Percentiles rank a stretch among this genome's conserved stretches.
Conservation (phyloP, 1,140 invertebrate species). For the Aphidius ervi region DNA sequence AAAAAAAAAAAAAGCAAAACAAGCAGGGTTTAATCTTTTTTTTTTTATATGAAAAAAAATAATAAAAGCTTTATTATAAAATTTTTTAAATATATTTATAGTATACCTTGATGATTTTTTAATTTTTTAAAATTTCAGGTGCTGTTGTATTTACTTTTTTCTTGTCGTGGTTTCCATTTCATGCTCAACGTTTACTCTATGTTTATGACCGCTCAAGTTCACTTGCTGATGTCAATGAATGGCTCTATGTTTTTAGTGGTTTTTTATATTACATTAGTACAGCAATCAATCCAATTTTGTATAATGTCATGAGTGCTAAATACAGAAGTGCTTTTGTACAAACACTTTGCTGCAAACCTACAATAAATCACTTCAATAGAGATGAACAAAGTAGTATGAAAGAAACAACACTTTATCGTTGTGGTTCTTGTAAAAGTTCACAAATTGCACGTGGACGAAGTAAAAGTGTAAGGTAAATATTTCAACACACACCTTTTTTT, state of each 20-base stretch:
- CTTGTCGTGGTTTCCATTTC: slow-evolving; percentile 95
- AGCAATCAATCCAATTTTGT: slow-evolving; percentile 86
- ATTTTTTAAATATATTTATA: no score
- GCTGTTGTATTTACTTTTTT: slow-evolving; percentile 94
- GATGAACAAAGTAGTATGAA: slow-evolving; percentile 23
- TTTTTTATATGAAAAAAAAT: no score
- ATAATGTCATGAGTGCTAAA: slow-evolving; percentile 85
- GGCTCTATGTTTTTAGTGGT: slow-evolving; percentile 74
- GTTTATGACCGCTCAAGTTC: slow-evolving; percentile 57
- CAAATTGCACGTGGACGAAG: slow-evolving; percentile 19
- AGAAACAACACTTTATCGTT: slow-evolving; percentile 19
- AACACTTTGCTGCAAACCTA: slow-evolving; percentile 54
- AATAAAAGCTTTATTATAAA: no score
- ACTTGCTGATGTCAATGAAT: slow-evolving; percentile 65
- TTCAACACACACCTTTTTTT: not conserved
- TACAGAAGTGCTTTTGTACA: slow-evolving; percentile 79
- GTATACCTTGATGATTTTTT: no score
- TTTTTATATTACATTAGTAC: slow-evolving; percentile 83
- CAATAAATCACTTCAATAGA: slow-evolving; percentile 14
- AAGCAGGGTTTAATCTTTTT: no score
- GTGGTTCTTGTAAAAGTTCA: slow-evolving; percentile 15
- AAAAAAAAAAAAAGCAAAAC: no score
- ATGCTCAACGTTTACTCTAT: slow-evolving; percentile 79
- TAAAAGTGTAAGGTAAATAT: slow-evolving; percentile 18
- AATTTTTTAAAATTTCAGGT: slow-evolving; percentile 48